Evolutionary conservation across 2,113 vertebrate species (phyloP).

Genomic region (Campylomormyrus numenius): DNA sequence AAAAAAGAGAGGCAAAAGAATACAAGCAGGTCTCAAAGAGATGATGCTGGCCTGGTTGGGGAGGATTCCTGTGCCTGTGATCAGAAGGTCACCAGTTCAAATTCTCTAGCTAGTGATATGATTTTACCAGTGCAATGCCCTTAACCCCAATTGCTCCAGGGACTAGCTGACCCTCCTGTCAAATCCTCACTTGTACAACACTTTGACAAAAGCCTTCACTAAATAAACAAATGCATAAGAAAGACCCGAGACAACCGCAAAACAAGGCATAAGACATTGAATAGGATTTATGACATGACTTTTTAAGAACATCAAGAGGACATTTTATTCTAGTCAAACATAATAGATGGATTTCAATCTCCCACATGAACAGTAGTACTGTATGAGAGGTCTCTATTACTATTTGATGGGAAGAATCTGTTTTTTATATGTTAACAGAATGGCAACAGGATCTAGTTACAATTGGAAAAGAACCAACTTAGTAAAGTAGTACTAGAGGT

Average conservation of each 20-base stretch:
- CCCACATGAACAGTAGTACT: background rate
- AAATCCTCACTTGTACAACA: background rate
- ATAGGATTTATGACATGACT: background rate
- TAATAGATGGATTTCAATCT: background rate
- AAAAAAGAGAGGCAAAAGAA: background rate
- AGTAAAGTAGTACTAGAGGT: background rate
- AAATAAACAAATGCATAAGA: background rate
- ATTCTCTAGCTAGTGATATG: background rate
- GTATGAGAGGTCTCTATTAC: background rate
- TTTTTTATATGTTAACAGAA: background rate
- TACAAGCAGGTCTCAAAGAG: background rate
- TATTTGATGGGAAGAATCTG: background rate
- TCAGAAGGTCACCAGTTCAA: background rate
- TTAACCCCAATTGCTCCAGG: background rate
- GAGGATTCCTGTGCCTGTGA: background rate
- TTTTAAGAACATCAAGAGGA: background rate
- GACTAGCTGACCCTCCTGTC: background rate
- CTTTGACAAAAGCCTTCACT: background rate
- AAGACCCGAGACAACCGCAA: background rate
- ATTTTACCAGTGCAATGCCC: background rate
- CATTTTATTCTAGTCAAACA: background rate
- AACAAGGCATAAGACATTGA: background rate
- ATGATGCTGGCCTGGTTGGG: background rate
- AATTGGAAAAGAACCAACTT: background rate
- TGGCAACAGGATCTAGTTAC: background rate